Evolutionary conservation across 2,888 invertebrate genomes (phyloP), one percentile per base, ranked within the genome.

Genomic region (Ophraella communa): DNA sequence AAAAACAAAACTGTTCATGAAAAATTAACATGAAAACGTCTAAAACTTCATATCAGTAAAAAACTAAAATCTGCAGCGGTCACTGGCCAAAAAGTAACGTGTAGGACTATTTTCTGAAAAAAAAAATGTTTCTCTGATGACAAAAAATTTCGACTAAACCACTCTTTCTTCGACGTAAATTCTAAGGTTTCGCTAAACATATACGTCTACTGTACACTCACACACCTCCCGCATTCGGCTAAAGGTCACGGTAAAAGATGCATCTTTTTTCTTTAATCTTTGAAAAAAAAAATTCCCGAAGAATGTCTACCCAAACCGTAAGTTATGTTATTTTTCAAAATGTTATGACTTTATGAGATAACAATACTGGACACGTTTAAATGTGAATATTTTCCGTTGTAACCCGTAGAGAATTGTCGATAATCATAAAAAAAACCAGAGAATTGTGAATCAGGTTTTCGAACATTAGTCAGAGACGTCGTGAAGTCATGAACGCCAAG

Each of bases 321-420:
- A 47, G 45, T 47, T 47, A 51, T 51, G 49, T 24, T 51, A 51
- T 51, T 51, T 51, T 51, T 51, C 17, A 51, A 27, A 51, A 51
- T 51, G 49, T 27, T 51, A 51, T 23, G 49, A 51, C 24, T 23
- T 51, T 51, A 51, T 23, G 49, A 51, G 60, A 60, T 60, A 60
- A 60, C 60, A 60, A 60, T 60, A 53, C 52, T 60, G 60, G 60
- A 60, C 60, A 60, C 60, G 51, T 60, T 60, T 59, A 60, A 60
- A 60, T 52, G 52, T 42, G 60, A 30, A 60, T 60, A 60, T 60
- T 60, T 58, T 60, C 60, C 47, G 52, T 60, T 51, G 60, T 60
- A 53, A 60, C 60, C 60, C 60, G 60, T 60, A 60, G 60, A 60
- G 60, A 60, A 60, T 60, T 60, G 52, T 60, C 42, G 60, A 60